phyloP scores from a whole-genome alignment of 2,888 invertebrate genomes.

The Drosophila infuscata region DNA sequence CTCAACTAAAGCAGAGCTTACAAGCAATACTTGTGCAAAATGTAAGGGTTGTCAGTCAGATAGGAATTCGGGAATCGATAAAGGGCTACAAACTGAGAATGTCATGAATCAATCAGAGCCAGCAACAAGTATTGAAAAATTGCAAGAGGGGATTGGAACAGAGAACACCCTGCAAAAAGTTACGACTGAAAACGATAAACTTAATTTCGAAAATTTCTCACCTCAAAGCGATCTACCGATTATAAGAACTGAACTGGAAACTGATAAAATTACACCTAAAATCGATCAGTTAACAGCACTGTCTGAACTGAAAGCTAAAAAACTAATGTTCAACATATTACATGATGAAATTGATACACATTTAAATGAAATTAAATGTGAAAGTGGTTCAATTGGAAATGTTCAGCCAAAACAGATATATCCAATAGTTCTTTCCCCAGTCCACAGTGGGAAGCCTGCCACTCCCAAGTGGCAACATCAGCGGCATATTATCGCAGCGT shows the following conservation, averaged over 20 bases:
- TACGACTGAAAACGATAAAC: background rate
- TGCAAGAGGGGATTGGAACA: background rate
- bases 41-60: background rate
- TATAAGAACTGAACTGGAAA: background rate
- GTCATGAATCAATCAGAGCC: background rate
- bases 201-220: background rate
- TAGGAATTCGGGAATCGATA: background rate
- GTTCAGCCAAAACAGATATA: background rate
- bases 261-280: too few species aligned
- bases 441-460: background rate
- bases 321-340: background rate
- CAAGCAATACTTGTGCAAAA: background rate
- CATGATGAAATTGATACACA: background rate
- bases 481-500: slow-evolving; percentile 42
- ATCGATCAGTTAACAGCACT: background rate
- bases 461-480: slow-evolving; percentile 30
- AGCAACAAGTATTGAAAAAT: background rate
- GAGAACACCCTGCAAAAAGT: background rate
- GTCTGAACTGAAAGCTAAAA: background rate
- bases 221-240: background rate
- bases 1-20: background rate
- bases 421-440: rapidly evolving
- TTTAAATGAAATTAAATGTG: background rate
- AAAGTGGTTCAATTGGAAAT: background rate
- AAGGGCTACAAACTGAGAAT: background rate